Base-by-base conservation (phyloP, 2,888 invertebrate species). In the Fragum whitleyi region DNA sequence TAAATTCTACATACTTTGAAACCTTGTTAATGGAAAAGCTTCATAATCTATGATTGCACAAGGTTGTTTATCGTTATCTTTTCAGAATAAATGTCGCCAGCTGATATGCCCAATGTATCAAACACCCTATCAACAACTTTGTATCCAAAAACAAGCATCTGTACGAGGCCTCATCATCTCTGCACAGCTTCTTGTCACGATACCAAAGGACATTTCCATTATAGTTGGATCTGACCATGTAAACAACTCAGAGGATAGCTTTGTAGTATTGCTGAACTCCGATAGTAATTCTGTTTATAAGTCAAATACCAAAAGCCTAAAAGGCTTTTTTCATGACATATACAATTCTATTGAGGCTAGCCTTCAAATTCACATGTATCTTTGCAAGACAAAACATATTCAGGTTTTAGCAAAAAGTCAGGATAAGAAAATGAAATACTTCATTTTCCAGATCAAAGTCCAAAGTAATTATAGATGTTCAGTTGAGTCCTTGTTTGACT, bases 71-170 rank as follows among this genome's bases (percentile, higher is more conserved):
- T n/a, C n/a, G n/a, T n/a, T n/a, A n/a, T n/a, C 26, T 28, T 77
- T 72, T 65, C 78, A 78, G 78, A 14, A 70, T 55, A 51, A 36
- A 32, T 78, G 78, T 42, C 69, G 72, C 9, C 36, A 26, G 42
- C 61, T 78, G 29, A 16, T 39, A 69, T 78, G 78, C 28, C 78
- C 78, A 2, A 28, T 78, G 23, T 39, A 78, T 23, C 61, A 78
- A 28, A 28, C 19, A 53, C 47, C 68, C 7, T 23, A 59, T 23
- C 26, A 21, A 6, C 65, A 61, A 23, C n/a, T 69, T 1, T 78
- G 78, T 26, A 19, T 69, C 29, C 21, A 61, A 19, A 59, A 61
- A 53, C 23, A 73, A 14, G n/a, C 16, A 19, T 16, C 23, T 6
- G 69, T 69, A 0, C 36, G 39, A 61, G 78, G 78, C 16, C 62